These are phyloP conservation scores for Sebastes taczanowskii DNA, from an alignment of 2,797 vertebrate genomes.

Conservation along the genomic window DNA sequence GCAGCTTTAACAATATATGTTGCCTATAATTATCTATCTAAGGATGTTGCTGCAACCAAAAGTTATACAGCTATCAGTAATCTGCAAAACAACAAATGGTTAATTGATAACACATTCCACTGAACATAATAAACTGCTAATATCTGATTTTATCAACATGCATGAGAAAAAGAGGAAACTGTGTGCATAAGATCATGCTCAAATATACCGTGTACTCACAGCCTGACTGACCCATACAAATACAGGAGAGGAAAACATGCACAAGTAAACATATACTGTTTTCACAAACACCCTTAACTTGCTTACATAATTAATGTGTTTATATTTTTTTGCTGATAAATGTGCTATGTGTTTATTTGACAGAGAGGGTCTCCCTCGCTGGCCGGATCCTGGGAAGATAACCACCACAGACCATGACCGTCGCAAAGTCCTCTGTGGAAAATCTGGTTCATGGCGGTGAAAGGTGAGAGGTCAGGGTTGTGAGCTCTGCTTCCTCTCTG, in stretches of 20 bases:
- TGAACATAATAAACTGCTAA: neutral
- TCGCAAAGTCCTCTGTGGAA: slow-evolving; percentile 60
- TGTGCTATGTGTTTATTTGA: slow-evolving; percentile 69
- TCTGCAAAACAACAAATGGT: neutral
- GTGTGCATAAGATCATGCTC: neutral
- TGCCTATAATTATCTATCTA: neutral
- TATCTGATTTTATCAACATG: slow-evolving; percentile 14
- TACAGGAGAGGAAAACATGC: neutral
- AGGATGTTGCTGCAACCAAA: neutral
- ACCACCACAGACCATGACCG: slow-evolving; percentile 30
- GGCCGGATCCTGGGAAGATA: slow-evolving; percentile 74
- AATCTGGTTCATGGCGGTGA: slow-evolving; percentile 55
- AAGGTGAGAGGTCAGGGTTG: slow-evolving; percentile 56
- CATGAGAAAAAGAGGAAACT: neutral
- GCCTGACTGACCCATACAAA: neutral
- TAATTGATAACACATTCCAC: neutral
- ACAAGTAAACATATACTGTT: slow-evolving; percentile 16
- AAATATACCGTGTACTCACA: neutral
- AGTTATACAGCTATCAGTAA: neutral
- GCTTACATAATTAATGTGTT: slow-evolving; percentile 58
- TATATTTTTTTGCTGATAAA: slow-evolving; percentile 66
- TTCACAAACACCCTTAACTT: slow-evolving; percentile 27
- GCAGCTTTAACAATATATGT: neutral
- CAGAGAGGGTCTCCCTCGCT: slow-evolving; percentile 28
- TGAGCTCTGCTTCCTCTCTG: slow-evolving; percentile 65